Base-by-base conservation (phyloP, 2,797 vertebrate genomes). In the Peromyscus nudipes region DNA sequence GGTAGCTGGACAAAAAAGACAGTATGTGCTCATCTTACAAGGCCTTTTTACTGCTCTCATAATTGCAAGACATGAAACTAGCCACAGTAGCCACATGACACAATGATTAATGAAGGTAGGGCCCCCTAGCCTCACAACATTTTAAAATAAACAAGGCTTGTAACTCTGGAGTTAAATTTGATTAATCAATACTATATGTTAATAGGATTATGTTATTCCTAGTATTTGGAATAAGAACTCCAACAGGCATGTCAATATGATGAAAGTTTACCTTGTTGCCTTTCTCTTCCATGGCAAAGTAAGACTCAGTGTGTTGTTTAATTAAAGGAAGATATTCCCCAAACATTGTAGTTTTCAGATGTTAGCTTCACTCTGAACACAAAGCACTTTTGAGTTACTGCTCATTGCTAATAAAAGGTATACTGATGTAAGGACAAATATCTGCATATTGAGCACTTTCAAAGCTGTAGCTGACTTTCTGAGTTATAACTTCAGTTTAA, bases 351-450 rank as follows among this genome's bases (percentile, higher is more conserved):
- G 87, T 77, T 92, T 96, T 98, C 98, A 97, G 97, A 96, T 96
- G 96, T 97, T 98, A 93, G 97, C 96, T 98, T 98, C 95, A 96
- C 95, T 98, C 98, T 98, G 98, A 88, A 0, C 97, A 98, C 97
- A 97, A 99, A 98, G 98, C 98, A 98, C 97, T 98, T 98, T 97
- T 97, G 97, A 98, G 98, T 92, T 98, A 98, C 98, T 98, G 96
- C 93, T 98, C 97, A 94, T 93, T 98, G 95, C 97, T 95, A 96
- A 94, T 96, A 97, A 96, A 95, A 95, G 67, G 65, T 43, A 94
- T 3, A 89, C 96, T 95, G 92, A 97, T 77, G 85, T 97, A 97
- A 96, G 96, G 96, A 83, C 96, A 98, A 98, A 94, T 96, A 98
- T 94, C 97, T 98, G 95, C 96, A 95, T 97, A 97, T 97, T 96